Evolutionary conservation across 2,113 vertebrate genomes (phyloP), one percentile per base, ranked within the genome.

Genomic region (Indicator indicator): DNA sequence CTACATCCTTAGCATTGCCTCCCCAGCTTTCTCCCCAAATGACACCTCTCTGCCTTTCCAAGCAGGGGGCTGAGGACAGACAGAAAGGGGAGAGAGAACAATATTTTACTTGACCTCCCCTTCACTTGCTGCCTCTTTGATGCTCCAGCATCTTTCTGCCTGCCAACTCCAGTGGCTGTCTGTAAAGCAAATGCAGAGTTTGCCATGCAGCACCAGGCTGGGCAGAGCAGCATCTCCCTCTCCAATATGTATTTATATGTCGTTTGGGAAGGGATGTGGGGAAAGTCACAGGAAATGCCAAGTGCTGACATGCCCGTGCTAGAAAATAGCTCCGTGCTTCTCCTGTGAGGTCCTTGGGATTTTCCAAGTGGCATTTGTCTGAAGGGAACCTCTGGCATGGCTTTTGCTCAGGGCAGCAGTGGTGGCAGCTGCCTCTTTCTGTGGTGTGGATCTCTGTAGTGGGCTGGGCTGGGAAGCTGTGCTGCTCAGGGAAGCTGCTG

Each of bases 201-300:
- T 93, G 87, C 84, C 72, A 60, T 85, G 69, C 72, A 59, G 89
- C 14, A 11, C 87, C 28, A 94, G 82, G 69, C 69, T 93, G 80
- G 72, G 83, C 88, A 92, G 50, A 81, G 9, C 2, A 2, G 64
- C 16, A 4, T 56, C 64, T 86, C 83, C 26, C 0, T 67, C 95
- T 86, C 88, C 92, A 95, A 5, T 20, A 70, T 62, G 32, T 71
- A 85, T 84, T 93, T 88, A 68, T 76, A 36, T n/a, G 60, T 65
- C 11, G n/a, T 76, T 93, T n/a, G 38, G 59, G 50, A 44, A 76
- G 83, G 63, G 8, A 64, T 9, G 3, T 44, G 28, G 67, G 78
- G 60, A 77, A 86, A 80, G 46, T 44, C 74, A 16, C 65, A 65
- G 86, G 89, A 94, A 95, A 90, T 46, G 80, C 86, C 92, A 95